Evolutionary conservation across 2,888 invertebrate species (phyloP), one percentile per base, ranked within the genome.

Genomic region (Melanophora roralis): DNA sequence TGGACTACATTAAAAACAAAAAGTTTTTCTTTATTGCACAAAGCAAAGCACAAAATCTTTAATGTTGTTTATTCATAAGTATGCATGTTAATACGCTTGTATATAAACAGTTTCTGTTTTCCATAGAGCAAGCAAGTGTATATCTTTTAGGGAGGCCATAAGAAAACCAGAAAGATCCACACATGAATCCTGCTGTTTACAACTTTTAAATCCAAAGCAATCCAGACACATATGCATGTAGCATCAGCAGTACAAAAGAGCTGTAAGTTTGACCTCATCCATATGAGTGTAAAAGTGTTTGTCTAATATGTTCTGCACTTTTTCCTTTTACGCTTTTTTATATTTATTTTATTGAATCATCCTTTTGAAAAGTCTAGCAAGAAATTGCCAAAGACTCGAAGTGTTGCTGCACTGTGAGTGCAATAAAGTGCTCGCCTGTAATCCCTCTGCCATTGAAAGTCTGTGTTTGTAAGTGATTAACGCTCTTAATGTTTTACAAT

Each of bases 11-110:
- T 27, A 43, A 60, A 51, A 67, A 49, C 34, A 34, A 40, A 59
- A 74, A 45, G 68, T 75, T 72, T 14, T 80, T 45, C 72, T 72
- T 76, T 64, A 76, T 73, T 64, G 64, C 19, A 40, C 51, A 47
- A 59, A 78, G 78, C 73, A 72, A 80, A 80, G 75, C 67, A 71
- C 72, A 79, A 79, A 80, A 76, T 76, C 80, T 80, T 76, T 76
- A 75, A 80, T 76, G 67, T 57, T 79, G 40, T 72, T 65, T 67
- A 43, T 67, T 60, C 32, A 40, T 27, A n/a, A n/a, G n/a, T n/a
- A 2, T 36, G 16, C 14, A 12, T 21, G 14, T 49, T 45, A 38
- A 57, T 40, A 45, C 3, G 16, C 19, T 40, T 6, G 49, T 43
- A 21, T 59, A 38, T 47, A 12, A 57, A 27, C 3, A 3, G 47